Conservation (phyloP, 1,140 invertebrate genomes). For the Drosophila teissieri region DNA sequence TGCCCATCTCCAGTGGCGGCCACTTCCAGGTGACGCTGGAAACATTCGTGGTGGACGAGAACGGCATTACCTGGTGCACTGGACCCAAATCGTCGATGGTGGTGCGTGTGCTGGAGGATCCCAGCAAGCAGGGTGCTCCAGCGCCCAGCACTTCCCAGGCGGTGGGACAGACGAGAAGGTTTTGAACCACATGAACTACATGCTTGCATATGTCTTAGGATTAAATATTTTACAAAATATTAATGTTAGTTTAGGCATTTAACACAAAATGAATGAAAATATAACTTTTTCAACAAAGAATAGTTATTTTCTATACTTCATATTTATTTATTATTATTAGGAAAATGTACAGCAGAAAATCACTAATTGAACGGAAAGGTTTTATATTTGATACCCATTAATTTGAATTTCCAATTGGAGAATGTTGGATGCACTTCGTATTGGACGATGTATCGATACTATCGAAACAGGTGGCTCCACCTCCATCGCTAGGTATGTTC, state of each 20-base stretch:
- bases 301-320: too few relatives aligned
- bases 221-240: slow-evolving; percentile 10
- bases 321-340: too few relatives aligned
- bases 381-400: not conserved
- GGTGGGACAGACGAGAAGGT: slow-evolving; percentile 66
- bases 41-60: slow-evolving; percentile 82
- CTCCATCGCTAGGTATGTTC: not conserved
- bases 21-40: slow-evolving; percentile 84
- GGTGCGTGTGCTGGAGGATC: slow-evolving; percentile 82
- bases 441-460: not conserved
- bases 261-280: too few relatives aligned
- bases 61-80: slow-evolving; percentile 81
- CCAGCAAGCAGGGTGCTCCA: slow-evolving; percentile 64
- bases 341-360: too few relatives aligned
- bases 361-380: too few relatives aligned
- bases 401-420: not conserved
- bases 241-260: not conserved
- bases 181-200: slow-evolving; percentile 34
- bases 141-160: slow-evolving; percentile 62
- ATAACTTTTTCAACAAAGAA: not conserved
- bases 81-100: slow-evolving; percentile 82
- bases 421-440: not conserved
- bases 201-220: not conserved
- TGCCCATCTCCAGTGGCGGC: slow-evolving; percentile 85
- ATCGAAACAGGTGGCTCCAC: not conserved